phyloP scores from a whole-genome alignment of 2,888 invertebrate genomes.

The Parnassius glacialis region DNA sequence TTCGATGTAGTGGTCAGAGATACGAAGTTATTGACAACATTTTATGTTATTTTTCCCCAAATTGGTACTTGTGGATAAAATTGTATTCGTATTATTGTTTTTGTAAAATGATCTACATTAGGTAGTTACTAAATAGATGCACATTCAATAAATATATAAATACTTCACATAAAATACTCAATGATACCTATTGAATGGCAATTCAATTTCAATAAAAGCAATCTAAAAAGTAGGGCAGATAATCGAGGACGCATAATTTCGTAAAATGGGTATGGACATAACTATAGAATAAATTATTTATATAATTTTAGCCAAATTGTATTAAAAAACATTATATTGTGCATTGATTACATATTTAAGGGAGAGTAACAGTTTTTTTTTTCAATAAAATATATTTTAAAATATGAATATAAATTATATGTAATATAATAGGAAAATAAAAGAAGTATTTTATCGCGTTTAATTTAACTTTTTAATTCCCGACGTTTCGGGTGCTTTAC shows the following conservation, averaged over 20 bases:
- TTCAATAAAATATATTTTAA: no score
- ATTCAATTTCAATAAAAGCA: conserved; percentile 63
- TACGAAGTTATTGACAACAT: no score
- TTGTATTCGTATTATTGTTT: neutral
- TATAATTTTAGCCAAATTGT: conserved; percentile 18
- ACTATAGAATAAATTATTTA: conserved; percentile 23
- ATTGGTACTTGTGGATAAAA: no score
- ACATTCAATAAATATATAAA: conserved; percentile 15
- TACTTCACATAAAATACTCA: conserved; percentile 36
- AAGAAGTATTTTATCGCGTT: no score
- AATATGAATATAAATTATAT: no score
- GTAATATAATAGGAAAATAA: no score
- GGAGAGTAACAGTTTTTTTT: no score
- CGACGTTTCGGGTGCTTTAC: no score
- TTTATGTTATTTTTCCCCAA: no score
- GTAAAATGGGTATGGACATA: conserved; percentile 32
- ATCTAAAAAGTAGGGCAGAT: conserved; percentile 61
- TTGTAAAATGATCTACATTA: neutral
- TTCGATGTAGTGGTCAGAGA: no score
- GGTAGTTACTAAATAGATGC: neutral
- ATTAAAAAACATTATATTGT: neutral
- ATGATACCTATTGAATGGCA: conserved; percentile 45
- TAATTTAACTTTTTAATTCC: no score
- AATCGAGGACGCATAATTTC: conserved; percentile 39
- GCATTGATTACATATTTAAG: neutral